phyloP scores from a whole-genome alignment of 2,113 vertebrate genomes.

The Oreocharis arfaki region DNA sequence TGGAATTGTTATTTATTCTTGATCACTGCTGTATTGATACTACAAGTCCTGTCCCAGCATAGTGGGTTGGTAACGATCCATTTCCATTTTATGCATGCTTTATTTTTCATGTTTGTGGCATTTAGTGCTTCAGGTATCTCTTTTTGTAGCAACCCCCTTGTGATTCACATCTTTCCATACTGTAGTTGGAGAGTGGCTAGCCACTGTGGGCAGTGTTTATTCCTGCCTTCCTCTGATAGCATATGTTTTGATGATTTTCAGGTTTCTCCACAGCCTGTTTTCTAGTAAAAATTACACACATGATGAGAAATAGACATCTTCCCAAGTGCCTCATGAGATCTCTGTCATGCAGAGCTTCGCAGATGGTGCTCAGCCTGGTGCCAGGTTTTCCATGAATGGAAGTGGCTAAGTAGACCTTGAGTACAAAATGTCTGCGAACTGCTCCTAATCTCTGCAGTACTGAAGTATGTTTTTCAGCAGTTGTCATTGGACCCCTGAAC shows the following conservation, averaged over 20 bases:
- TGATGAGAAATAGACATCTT: background rate
- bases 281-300: background rate
- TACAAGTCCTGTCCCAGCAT: background rate
- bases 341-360: background rate
- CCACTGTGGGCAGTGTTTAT: background rate
- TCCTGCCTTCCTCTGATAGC: background rate
- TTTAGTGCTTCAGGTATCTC: background rate
- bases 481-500: background rate
- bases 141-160: background rate
- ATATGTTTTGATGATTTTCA: background rate
- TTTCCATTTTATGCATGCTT: background rate
- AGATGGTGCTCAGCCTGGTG: slow-evolving; percentile 17
- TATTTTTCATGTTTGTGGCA: background rate
- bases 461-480: background rate
- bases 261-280: slow-evolving; percentile 11
- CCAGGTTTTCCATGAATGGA: slow-evolving; percentile 2
- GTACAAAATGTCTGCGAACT: background rate
- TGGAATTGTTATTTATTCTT: background rate
- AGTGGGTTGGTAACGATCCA: background rate
- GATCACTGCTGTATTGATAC: background rate
- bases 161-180: background rate
- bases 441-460: background rate
- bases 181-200: background rate
- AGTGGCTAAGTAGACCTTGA: background rate
- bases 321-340: background rate